Base-by-base conservation (phyloP, 2,113 vertebrate species). In the Mastomys coucha region DNA sequence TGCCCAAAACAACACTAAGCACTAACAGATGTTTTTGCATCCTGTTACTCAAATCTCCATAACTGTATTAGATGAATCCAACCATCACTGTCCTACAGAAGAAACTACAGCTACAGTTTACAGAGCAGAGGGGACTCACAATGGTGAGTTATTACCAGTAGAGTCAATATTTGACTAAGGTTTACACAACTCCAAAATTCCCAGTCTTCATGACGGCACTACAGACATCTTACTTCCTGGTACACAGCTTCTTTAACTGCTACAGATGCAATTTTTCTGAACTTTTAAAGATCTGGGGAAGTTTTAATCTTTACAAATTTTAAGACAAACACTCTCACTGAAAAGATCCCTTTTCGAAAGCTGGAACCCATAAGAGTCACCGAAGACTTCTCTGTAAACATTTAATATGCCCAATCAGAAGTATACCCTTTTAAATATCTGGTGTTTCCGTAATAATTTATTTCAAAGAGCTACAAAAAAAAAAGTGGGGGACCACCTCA, bases 381-480 rank as follows among this genome's bases (percentile, higher is more conserved):
- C 39, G 33, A 85, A 86, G 42, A 58, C 9, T 11, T 81, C 49
- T 58, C 65, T 70, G 13, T 28, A 88, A 93, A 89, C 20, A 45
- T 6, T 86, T 65, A 31, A 31, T 26, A 19, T 53, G 51, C 49
- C 31, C 51, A 51, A 69, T 58, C 28, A 65, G 22, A 93, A 87
- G 13, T 77, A 20, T 88, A 9, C 26, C 63, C 80, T 93, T 49
- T 89, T 45, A 63, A 88, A 31, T 60, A 42, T 86, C 22, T 92
- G 31, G 4, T 81, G 24, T 88, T 92, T 93, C 56, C 56, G 0
- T 82, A 91, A 73, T 56, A 80, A 80, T 67, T 92, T 49, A 73
- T 39, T 92, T 75, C 80, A 95, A 89, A 91, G 42, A 92, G n/a
- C 3, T 24, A n/a, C 42, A 53, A 78, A 89, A 51, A 45, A 75